phyloP scores from a whole-genome alignment of 2,113 vertebrate genomes.

The Xenus cinereus region DNA sequence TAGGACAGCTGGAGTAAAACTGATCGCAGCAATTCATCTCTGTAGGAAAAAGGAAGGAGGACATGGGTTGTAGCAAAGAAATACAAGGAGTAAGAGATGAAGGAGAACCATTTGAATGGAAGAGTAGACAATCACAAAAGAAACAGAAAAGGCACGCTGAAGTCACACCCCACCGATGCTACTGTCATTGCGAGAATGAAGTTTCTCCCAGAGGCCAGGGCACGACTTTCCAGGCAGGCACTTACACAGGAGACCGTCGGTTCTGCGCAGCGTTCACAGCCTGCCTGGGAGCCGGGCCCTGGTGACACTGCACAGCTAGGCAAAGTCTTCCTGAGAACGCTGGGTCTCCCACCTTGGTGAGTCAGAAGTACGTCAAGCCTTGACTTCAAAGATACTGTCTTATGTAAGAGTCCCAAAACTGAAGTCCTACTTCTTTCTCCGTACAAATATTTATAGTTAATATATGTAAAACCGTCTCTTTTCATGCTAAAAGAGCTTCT shows the following conservation, averaged over 20 bases:
- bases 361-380: background rate
- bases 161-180: background rate
- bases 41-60: background rate
- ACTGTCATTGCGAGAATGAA: rapidly evolving
- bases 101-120: background rate
- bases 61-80: background rate
- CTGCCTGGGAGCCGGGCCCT: background rate
- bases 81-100: background rate
- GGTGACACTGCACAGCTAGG: background rate
- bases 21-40: background rate
- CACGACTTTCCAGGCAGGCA: background rate
- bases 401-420: background rate
- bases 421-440: background rate
- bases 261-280: background rate
- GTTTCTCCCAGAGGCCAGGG: background rate
- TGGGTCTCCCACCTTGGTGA: background rate
- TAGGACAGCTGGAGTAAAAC: background rate
- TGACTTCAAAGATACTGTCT: slow-evolving; percentile 9
- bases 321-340: background rate
- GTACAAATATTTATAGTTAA: background rate
- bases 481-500: background rate
- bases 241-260: background rate
- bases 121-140: background rate
- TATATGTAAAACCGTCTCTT: background rate
- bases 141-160: background rate